phyloP scores from a whole-genome alignment of 2,113 vertebrate genomes.

The Taxidea taxus region DNA sequence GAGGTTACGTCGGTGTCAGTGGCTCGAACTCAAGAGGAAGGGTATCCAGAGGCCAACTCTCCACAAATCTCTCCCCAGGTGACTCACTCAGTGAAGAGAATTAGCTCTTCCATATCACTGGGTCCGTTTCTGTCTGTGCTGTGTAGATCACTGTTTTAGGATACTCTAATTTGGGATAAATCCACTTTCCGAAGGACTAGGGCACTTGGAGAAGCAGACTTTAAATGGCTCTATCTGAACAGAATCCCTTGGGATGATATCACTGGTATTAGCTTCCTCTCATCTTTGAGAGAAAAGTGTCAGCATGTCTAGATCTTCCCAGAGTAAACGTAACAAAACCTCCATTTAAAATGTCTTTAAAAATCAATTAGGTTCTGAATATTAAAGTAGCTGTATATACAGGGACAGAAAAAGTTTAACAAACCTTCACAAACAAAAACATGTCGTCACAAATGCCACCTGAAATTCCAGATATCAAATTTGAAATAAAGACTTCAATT shows the following conservation, averaged over 20 bases:
- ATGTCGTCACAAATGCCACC: background rate
- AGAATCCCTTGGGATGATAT: background rate
- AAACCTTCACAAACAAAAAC: background rate
- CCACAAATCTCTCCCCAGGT: background rate
- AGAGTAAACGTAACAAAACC: background rate
- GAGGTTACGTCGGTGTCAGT: background rate
- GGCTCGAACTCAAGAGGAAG: background rate
- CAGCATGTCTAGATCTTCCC: background rate
- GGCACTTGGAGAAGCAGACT: background rate
- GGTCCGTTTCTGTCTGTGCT: accelerated
- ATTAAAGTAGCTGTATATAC: background rate
- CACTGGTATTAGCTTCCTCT: background rate
- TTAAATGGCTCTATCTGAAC: background rate
- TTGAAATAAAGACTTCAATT: background rate
- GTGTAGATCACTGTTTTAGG: background rate
- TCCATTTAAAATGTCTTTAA: background rate
- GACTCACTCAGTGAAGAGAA: no score
- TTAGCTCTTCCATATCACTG: background rate
- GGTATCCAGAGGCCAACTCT: background rate
- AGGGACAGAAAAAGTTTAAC: background rate
- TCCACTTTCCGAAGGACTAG: background rate
- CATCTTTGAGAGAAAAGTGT: background rate
- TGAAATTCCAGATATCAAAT: background rate
- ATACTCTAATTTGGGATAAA: background rate
- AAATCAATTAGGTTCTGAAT: constrained; percentile 13